Evolutionary conservation across 2,888 invertebrate genomes (phyloP).

Genomic region (Ectemnius continuus): DNA sequence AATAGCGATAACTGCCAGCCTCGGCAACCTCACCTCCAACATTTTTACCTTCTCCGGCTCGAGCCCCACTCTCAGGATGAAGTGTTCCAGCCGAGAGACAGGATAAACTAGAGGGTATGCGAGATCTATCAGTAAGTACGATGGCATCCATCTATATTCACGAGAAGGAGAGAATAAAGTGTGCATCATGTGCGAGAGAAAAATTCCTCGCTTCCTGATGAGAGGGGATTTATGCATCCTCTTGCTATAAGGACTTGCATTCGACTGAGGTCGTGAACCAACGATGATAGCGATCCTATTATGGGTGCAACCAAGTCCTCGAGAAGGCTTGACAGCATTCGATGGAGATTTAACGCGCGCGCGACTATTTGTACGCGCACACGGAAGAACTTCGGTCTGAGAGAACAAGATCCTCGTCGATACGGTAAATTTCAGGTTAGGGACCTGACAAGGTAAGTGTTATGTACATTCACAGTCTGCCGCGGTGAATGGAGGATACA

Average conservation of each 20-base stretch:
- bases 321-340: conserved; percentile 33
- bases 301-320: conserved; percentile 32
- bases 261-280: conserved; percentile 9
- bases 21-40: too few species aligned
- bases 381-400: too few species aligned
- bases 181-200: conserved; percentile 56
- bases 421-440: too few species aligned
- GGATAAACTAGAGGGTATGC: conserved; percentile 5
- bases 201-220: conserved; percentile 56
- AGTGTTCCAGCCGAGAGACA: too few species aligned
- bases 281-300: conserved; percentile 41
- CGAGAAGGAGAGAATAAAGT: conserved; percentile 37
- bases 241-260: conserved; percentile 25
- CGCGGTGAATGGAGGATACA: too few species aligned
- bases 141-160: conserved; percentile 53
- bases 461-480: too few species aligned
- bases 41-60: conserved; percentile 21
- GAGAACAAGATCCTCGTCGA: too few species aligned
- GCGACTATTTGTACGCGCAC: background rate
- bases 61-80: too few species aligned
- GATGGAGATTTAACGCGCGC: conserved; percentile 20
- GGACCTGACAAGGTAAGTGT: too few species aligned
- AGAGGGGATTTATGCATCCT: conserved; percentile 53
- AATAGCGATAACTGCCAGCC: background rate
- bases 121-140: conserved; percentile 55